Evolutionary conservation across 2,888 invertebrate species (phyloP), one percentile per base, ranked within the genome.

Genomic region (Sussaba pulchella): DNA sequence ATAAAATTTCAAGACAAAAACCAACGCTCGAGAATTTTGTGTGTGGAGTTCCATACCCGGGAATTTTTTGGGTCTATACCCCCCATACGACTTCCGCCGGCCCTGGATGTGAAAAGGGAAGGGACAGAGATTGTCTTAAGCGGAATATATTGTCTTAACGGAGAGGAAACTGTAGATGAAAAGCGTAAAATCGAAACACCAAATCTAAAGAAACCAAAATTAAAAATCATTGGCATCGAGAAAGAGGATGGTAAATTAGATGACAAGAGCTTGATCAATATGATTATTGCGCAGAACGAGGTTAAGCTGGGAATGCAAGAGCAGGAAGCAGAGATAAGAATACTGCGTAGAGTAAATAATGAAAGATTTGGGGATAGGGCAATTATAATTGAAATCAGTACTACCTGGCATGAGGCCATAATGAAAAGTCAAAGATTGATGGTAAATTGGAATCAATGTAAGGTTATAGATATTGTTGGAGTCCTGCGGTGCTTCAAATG

Each of bases 401-500:
- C 26, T 24, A 4, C 12, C 1, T 31, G 54, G 31, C 31, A 57
- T 31, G 54, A 26, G n/a, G 54, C 2, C 12, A 24, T 57, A 57
- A 4, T 57, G 31, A 57, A 31, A 31, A 57, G 31, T 12, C 31
- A 57, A 12, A 57, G n/a, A n/a, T n/a, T 57, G n/a, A 57, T 2
- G 4, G 12, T 57, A 2, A n/a, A n/a, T 12, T 57, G 54, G 54
- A 26, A n/a, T 12, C 26, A 31, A 31, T 57, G 54, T 57, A 31
- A 57, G n/a, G 54, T 31, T n/a, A 57, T 5, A 6, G 54, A 57
- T 26, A 31, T 12, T 57, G 54, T 57, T 31, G n/a, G 54, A 4
- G 31, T 57, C 1, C 26, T 57, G 1, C 8, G 54, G n/a, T 57
- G 54, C 14, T 57, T 57, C 14, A 57, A 57, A 12, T 57, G 54